Percentiles rank a stretch among this genome's conserved stretches.
Evolutionary conservation across 1,140 invertebrate genomes (phyloP).

Genomic region (Heliconius hewitsoni): DNA sequence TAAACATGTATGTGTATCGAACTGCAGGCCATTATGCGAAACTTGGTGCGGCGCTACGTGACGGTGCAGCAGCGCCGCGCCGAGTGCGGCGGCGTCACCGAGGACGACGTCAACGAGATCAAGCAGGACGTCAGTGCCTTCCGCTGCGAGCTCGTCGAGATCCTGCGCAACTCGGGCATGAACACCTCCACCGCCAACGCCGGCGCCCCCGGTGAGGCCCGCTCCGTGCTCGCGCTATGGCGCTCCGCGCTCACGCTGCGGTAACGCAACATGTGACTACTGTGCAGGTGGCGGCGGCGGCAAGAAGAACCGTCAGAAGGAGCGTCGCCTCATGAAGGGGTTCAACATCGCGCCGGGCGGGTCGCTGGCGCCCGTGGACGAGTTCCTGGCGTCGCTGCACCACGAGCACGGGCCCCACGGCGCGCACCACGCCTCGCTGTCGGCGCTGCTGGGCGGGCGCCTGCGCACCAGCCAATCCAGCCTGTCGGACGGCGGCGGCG

Average conservation of each 20-base stretch:
- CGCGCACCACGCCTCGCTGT: constrained; percentile 68
- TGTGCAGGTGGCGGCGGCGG: constrained; percentile 88
- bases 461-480: constrained; percentile 68
- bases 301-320: constrained; percentile 96
- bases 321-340: constrained; percentile 95
- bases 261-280: no score
- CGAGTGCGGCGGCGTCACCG: constrained; percentile 97
- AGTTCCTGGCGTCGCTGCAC: constrained; percentile 87
- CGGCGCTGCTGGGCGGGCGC: constrained; percentile 64
- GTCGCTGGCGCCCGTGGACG: constrained; percentile 87
- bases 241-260: no score
- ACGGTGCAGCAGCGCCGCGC: constrained; percentile 97
- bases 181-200: constrained; percentile 92
- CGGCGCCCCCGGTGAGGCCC: constrained; percentile 83
- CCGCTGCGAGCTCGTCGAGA: constrained; percentile 96
- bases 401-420: constrained; percentile 80
- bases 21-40: constrained; percentile 94
- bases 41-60: constrained; percentile 96
- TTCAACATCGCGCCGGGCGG: constrained; percentile 92
- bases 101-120: constrained; percentile 99
- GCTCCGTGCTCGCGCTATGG: constrained; percentile 58
- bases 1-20: not conserved
- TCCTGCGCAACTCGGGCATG: constrained; percentile 96
- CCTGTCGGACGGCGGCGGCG: constrained; percentile 60
- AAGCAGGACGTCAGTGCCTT: constrained; percentile 98